A percentile compares a stretch with the other conserved stretches of the same genome.
phyloP scores from a whole-genome alignment of 2,888 invertebrate species.

The Tenthredo distinguenda region DNA sequence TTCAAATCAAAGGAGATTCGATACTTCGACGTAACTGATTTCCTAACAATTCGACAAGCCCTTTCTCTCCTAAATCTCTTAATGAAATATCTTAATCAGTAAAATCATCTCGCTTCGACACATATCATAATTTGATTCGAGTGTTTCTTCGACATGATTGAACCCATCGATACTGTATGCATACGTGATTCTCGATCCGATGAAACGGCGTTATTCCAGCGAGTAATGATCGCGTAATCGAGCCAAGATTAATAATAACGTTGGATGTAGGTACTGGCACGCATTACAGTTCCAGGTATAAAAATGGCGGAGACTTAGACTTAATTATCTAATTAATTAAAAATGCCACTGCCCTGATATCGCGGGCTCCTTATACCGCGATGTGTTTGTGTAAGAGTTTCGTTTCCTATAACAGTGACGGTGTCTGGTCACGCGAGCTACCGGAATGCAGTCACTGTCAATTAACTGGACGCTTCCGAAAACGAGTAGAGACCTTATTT shows the following conservation, averaged over 20 bases:
- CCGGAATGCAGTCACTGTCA: constrained; percentile 25
- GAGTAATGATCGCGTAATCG: background rate
- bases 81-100: too few relatives aligned
- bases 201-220: background rate
- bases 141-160: background rate
- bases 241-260: background rate
- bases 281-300: constrained; percentile 15
- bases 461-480: background rate
- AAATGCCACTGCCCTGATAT: constrained; percentile 27
- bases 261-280: background rate
- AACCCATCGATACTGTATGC: background rate
- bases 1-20: background rate
- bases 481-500: background rate
- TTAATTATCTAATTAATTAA: constrained; percentile 39
- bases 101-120: background rate
- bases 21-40: too few relatives aligned
- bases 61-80: too few relatives aligned
- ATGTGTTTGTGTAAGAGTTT: constrained; percentile 7
- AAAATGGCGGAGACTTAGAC: background rate
- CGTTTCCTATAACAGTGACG: constrained; percentile 18
- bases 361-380: background rate
- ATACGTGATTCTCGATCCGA: background rate
- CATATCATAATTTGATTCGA: background rate
- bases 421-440: constrained; percentile 31
- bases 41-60: too few relatives aligned